Evolutionary conservation across 2,113 vertebrate genomes (phyloP).

Genomic region (Corapipo altera): DNA sequence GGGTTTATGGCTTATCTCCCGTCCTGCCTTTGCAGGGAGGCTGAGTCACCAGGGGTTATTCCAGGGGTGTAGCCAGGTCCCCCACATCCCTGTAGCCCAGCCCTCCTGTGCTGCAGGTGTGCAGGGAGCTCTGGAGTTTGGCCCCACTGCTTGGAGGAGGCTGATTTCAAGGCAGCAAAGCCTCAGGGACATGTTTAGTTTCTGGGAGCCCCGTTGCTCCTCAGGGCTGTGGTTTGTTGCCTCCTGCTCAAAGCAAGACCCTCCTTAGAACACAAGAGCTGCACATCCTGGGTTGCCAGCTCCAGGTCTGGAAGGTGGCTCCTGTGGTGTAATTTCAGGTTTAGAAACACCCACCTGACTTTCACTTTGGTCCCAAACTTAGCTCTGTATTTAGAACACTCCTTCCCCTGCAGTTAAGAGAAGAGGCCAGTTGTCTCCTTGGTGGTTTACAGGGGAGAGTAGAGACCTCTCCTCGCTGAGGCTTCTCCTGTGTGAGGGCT

Average conservation of each 20-base stretch:
- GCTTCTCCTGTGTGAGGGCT: fast-evolving
- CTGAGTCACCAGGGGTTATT: neutral
- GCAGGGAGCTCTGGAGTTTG: neutral
- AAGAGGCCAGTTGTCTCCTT: neutral
- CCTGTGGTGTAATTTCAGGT: neutral
- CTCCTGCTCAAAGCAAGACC: neutral
- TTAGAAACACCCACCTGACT: neutral
- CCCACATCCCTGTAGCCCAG: fast-evolving
- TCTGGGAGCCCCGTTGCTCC: fast-evolving
- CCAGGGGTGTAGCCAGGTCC: neutral
- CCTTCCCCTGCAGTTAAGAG: neutral
- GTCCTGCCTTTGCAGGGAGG: fast-evolving
- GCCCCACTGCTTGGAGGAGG: neutral
- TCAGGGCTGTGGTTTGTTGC: neutral
- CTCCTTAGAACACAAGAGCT: neutral
- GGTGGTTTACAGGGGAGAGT: neutral
- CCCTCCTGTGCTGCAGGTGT: neutral
- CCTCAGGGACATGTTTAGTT: neutral
- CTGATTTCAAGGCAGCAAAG: fast-evolving
- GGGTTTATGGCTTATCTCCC: neutral
- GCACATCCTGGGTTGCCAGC: neutral
- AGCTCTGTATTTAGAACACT: fast-evolving
- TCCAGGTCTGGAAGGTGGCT: fast-evolving
- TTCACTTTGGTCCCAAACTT: neutral
- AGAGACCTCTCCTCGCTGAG: neutral